Conservation (phyloP, 2,797 vertebrate genomes). For the Orestias chungarensis region DNA sequence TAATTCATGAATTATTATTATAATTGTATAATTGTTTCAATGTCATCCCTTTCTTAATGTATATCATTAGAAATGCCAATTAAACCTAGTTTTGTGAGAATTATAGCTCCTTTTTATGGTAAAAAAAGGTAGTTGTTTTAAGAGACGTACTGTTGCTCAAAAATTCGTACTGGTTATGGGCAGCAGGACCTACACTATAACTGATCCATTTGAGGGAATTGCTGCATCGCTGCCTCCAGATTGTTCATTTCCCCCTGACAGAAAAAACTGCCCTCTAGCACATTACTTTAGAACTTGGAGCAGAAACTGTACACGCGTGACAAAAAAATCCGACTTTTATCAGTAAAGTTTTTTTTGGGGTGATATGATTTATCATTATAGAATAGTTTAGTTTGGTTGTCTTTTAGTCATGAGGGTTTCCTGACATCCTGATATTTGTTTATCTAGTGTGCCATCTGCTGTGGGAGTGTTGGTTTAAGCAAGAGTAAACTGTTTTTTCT, state of each 20-base stretch:
- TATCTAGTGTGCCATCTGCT: not conserved
- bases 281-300: not conserved
- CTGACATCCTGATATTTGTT: not conserved
- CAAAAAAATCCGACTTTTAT: not conserved
- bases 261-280: not conserved
- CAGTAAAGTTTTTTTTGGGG: not conserved
- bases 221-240: not conserved
- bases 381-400: not conserved
- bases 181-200: not conserved
- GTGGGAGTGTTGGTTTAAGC: not conserved
- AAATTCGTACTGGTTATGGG: not conserved
- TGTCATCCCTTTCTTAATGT: not conserved
- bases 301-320: not conserved
- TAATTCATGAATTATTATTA: no score
- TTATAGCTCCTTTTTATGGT: not conserved
- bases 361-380: not conserved
- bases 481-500: not conserved
- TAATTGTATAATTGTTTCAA: no score
- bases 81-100: not conserved
- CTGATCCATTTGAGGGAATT: not conserved
- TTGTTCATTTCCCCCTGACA: not conserved
- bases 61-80: not conserved
- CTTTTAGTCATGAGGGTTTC: not conserved
- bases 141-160: not conserved
- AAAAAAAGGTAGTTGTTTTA: not conserved